Evolutionary conservation across 1,140 invertebrate species (phyloP), one percentile per base, ranked within the genome.

Genomic region (Pinna nobilis): DNA sequence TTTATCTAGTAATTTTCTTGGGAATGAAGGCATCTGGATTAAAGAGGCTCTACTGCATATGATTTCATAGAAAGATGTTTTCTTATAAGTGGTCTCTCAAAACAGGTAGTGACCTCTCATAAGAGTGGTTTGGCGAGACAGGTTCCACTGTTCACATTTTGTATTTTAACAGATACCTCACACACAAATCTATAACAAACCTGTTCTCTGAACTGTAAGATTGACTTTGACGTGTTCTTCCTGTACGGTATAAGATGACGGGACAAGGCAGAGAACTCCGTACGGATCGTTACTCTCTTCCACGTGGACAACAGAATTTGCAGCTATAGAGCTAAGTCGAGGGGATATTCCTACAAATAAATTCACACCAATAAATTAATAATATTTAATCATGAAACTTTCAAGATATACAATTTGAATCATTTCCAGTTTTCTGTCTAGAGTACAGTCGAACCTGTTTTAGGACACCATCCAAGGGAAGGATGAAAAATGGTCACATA

Each of bases 211-310:
- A 13, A 88, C 70, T 7, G 67, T 81, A 1, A 86, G 70, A 9
- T 76, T 71, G 13, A 85, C 67, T 25, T 60, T 49, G 23, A 71
- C 74, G 41, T 74, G 77, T 1, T 53, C 30, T 68, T 88, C 86
- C 6, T 71, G 53, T 11, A 82, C 75, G n/a, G 55, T 65, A 0
- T 64, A 59, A 6, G 55, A 18, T 3, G 44, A 32, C 39, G 81
- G 74, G 30, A 74, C 75, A 28, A 88, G 39, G 49, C 70, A 80
- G 20, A 88, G 60, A 11, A 88, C 70, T 18, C 87, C 87, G 67
- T 86, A 85, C 0, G 86, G 84, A 53, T 88, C 86, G 73, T 84
- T 87, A 59, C 84, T 88, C 50, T 84, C 82, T 51, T 65, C 67
- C 25, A 88, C 86, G n/a, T 49, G 81, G 1, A 88, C 80, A 3